Conservation (phyloP, 2,888 invertebrate genomes). For the Megalurothrips usitatus region DNA sequence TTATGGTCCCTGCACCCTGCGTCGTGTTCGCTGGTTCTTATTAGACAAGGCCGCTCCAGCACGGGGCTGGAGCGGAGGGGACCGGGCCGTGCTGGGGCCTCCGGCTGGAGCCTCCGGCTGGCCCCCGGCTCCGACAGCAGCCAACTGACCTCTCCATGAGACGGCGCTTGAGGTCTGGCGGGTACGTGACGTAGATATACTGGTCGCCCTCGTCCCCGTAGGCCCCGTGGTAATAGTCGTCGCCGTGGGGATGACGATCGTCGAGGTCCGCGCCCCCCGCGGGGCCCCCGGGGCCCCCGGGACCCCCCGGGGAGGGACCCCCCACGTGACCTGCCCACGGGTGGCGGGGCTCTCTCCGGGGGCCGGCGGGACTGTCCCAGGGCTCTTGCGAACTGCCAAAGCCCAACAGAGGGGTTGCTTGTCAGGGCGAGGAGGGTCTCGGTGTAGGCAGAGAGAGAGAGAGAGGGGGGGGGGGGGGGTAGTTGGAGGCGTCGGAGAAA, state of each 20-base stretch:
- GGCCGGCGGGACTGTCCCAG: background rate
- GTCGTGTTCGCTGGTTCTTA: too few relatives aligned
- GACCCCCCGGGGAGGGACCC: too few relatives aligned
- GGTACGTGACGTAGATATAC: conserved; percentile 84
- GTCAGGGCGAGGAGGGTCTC: background rate
- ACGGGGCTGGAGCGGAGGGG: too few relatives aligned
- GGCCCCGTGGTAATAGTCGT: conserved; percentile 46
- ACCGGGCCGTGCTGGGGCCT: too few relatives aligned
- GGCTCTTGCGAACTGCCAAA: conserved; percentile 8
- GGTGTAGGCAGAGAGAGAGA: too few relatives aligned
- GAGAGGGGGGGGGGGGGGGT: too few relatives aligned
- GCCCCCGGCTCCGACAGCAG: too few relatives aligned
- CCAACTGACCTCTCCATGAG: conserved; percentile 68
- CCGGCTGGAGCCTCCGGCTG: too few relatives aligned
- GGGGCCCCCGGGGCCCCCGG: background rate
- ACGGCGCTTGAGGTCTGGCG: conserved; percentile 77
- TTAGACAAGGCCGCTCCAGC: too few relatives aligned
- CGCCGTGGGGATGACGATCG: conserved; percentile 43
- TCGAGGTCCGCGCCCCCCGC: background rate
- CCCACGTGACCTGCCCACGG: background rate
- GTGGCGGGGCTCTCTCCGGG: background rate
- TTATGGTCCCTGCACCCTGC: too few relatives aligned
- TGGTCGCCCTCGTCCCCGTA: conserved; percentile 48
- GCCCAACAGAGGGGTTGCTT: background rate
- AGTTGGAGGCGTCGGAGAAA: too few relatives aligned